A percentile compares a stretch with the other conserved stretches of the same genome.
Conservation (phyloP, 2,888 invertebrate genomes). For the Anoncus sp. region DNA sequence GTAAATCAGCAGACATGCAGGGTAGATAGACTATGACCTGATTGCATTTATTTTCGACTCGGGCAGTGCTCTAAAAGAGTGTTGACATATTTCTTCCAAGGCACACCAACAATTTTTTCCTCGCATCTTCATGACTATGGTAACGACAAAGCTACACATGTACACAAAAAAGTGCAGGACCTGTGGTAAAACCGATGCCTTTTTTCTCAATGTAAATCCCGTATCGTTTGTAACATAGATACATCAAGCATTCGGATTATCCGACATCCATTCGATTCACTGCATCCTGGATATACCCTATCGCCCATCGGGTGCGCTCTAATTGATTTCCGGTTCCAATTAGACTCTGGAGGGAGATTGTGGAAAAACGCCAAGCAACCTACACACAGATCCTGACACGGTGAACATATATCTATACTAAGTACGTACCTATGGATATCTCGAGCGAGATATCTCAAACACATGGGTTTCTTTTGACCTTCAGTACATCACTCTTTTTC, state of each 20-base stretch:
- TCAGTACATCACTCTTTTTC: constrained; percentile 15
- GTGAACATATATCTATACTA: not conserved
- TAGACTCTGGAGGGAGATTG: constrained; percentile 49
- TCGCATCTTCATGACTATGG: not conserved
- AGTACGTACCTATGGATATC: constrained; percentile 6
- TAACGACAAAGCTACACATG: not conserved
- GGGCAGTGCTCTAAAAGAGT: not conserved
- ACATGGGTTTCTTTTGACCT: constrained; percentile 12
- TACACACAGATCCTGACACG: not conserved
- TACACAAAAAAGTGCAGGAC: not conserved
- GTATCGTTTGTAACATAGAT: constrained; percentile 34
- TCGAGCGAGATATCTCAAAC: constrained; percentile 33
- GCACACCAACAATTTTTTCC: not conserved
- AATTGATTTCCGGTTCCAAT: constrained; percentile 56
- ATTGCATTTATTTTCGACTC: not conserved
- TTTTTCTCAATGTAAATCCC: not conserved
- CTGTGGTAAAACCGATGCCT: constrained; percentile 6
- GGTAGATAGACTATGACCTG: not conserved
- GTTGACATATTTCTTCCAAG: not conserved
- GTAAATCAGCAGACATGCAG: not conserved
- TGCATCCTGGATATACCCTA: constrained; percentile 29
- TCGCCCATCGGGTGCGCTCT: constrained; percentile 24
- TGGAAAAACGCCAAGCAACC: constrained; percentile 32
- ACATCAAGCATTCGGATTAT: constrained; percentile 32
- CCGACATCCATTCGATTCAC: constrained; percentile 34